phyloP scores from a whole-genome alignment of 2,113 vertebrate species.

The Heliornis fulica region DNA sequence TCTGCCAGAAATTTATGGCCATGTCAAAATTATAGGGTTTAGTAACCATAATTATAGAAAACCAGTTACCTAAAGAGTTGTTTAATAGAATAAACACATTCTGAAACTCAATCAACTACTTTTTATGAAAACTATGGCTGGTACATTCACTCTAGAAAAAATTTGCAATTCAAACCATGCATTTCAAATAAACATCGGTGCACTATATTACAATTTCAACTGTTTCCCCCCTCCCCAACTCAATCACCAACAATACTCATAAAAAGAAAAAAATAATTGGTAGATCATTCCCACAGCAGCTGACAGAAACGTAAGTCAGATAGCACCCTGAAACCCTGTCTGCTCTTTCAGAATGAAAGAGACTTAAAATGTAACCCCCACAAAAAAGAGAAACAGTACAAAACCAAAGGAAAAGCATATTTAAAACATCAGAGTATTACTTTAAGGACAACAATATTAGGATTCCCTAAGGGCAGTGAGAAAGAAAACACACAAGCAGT shows the following conservation, averaged over 20 bases:
- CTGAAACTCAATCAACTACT: background rate
- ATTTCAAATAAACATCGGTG: background rate
- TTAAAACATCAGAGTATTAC: background rate
- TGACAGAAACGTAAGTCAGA: background rate
- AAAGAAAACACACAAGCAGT: background rate
- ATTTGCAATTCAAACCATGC: background rate
- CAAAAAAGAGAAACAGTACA: background rate
- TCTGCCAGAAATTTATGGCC: background rate
- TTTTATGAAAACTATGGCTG: background rate
- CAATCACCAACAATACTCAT: background rate
- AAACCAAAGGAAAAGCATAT: background rate
- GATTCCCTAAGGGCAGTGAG: background rate
- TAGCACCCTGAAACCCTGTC: background rate
- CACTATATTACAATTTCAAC: background rate
- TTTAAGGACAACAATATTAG: background rate
- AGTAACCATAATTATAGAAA: background rate
- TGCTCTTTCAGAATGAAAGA: background rate
- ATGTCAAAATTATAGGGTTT: background rate
- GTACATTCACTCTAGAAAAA: background rate
- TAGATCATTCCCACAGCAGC: background rate
- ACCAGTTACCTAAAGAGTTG: background rate
- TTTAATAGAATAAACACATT: background rate
- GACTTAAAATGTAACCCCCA: background rate
- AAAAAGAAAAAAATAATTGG: background rate
- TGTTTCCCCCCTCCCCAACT: rapidly evolving